Base-by-base conservation (phyloP, 2,888 invertebrate species). In the Amphimallon solstitiale region DNA sequence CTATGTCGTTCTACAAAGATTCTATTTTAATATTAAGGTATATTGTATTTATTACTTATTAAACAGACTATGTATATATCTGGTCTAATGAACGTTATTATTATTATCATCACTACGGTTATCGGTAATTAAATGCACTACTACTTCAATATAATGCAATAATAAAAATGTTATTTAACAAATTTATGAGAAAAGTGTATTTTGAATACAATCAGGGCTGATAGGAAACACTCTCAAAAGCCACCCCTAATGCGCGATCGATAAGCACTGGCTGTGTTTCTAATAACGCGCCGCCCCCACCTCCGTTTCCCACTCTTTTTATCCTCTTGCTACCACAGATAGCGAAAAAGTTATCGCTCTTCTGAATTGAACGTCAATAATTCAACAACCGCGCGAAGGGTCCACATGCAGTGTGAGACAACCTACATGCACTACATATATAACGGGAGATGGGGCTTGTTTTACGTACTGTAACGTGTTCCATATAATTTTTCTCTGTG, bases 321-420 rank as follows among this genome's bases (percentile, higher is more conserved):
- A 35, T 17, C 2, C 17, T 21, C n/a, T 17, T 9, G 10, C 17
- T 35, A 29, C 14, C 43, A 43, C 10, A 14, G 38, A 21, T 38
- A 38, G 21, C 2, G 43, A 19, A 45, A 34, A 43, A 59, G 56
- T 59, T 59, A 45, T 43, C 23, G 56, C 40, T 29, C 21, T 59
- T 43, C 56, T 59, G 56, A 59, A 59, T 59, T 59, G 43, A 59
- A 59, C 56, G 56, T 59, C 56, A 59, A 59, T 59, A 59, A 59
- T 59, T 59, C 34, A 59, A 45, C 38, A 21, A 34, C 29, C 43
- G 43, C 23, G 43, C 43, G 34, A 43, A 45, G 43, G 56, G 9
- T 38, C 1, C 29, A 12, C 0, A n/a, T 29, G 43, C 35, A 35
- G n/a, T 23, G 43, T 17, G 29, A 43, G 43, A 43, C 29, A 29